Conservation (phyloP, 2,113 vertebrate genomes). For the Oceanites oceanicus region DNA sequence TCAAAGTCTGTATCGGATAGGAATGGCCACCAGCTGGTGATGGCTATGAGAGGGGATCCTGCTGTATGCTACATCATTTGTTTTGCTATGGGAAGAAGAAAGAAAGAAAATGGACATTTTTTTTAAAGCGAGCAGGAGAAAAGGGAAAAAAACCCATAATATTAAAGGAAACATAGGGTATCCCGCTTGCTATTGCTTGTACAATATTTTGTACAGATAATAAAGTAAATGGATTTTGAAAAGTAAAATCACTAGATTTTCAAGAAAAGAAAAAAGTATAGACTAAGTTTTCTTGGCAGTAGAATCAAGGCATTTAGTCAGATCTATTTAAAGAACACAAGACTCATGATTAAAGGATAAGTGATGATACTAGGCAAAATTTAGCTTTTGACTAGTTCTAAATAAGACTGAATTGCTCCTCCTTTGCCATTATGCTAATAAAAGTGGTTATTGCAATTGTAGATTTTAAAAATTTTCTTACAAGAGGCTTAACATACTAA, state of each 20-base stretch:
- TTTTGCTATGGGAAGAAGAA: not conserved
- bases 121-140: not conserved
- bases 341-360: not conserved
- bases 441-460: not conserved
- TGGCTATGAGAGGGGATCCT: accelerated
- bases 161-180: not conserved
- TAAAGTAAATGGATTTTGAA: not conserved
- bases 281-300: not conserved
- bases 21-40: not conserved
- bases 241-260: not conserved
- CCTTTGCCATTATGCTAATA: not conserved
- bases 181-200: no score
- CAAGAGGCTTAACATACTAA: not conserved
- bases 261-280: not conserved
- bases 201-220: not conserved
- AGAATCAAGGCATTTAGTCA: not conserved
- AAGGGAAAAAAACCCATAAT: accelerated
- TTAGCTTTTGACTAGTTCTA: not conserved
- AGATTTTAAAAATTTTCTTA: not conserved
- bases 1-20: not conserved
- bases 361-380: not conserved
- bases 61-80: not conserved
- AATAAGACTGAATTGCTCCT: not conserved
- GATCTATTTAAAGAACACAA: not conserved
- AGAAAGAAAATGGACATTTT: not conserved